Conservation (phyloP, 1,140 invertebrate genomes). For the Nasonia longicornis region DNA sequence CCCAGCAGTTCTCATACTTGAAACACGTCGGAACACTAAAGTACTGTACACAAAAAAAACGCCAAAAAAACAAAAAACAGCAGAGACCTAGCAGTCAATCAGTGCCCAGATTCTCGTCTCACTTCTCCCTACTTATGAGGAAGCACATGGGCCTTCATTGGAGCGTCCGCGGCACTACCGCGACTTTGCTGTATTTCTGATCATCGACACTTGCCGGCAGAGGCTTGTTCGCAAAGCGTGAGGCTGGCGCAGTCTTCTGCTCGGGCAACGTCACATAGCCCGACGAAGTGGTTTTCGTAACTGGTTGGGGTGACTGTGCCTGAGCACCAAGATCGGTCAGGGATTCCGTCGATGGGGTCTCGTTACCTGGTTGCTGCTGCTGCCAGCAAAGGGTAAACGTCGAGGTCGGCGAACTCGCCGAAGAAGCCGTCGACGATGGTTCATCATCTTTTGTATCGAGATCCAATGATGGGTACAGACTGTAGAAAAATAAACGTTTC, state of each 20-base stretch:
- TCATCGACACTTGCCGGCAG: conserved; percentile 32
- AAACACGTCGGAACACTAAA: conserved; percentile 26
- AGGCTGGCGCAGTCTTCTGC: background rate
- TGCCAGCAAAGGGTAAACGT: conserved; percentile 27
- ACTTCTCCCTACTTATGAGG: background rate
- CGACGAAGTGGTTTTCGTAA: background rate
- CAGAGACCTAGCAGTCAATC: conserved; percentile 20
- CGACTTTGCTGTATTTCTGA: conserved; percentile 62
- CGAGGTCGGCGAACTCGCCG: conserved; percentile 23
- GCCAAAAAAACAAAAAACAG: conserved; percentile 14
- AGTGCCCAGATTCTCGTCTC: conserved; percentile 32
- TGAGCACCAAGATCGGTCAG: background rate
- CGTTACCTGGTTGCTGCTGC: background rate
- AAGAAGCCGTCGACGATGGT: background rate
- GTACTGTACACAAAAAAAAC: conserved; percentile 1
- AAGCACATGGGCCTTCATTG: conserved; percentile 49
- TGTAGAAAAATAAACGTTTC: background rate
- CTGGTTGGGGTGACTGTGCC: background rate
- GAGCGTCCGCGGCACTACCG: conserved; percentile 57
- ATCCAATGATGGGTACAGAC: conserved; percentile 40
- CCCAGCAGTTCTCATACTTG: conserved; percentile 22
- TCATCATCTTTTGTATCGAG: conserved; percentile 29
- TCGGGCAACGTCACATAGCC: conserved; percentile 43
- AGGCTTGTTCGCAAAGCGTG: conserved; percentile 25
- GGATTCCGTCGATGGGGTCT: background rate